phyloP scores from a whole-genome alignment of 2,888 invertebrate species.

The Drymonia ruficornis region DNA sequence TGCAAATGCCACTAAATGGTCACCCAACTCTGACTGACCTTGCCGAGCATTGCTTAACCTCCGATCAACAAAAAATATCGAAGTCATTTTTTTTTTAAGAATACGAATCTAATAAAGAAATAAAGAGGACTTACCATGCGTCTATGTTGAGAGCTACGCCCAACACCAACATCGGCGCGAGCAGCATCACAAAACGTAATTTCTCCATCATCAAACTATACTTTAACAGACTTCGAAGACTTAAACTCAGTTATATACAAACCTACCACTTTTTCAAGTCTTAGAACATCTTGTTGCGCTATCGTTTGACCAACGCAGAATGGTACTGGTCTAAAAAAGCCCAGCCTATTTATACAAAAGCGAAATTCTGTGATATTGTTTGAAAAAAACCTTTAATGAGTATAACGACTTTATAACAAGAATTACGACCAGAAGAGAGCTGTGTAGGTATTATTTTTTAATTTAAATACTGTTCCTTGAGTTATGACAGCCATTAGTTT shows the following conservation, averaged over 20 bases:
- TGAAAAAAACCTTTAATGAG: not conserved
- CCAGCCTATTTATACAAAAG: constrained; percentile 1
- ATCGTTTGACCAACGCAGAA: not conserved
- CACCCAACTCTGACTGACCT: too few relatives aligned
- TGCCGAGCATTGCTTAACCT: too few relatives aligned
- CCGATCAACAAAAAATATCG: too few relatives aligned
- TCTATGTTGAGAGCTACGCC: not conserved
- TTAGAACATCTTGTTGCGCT: not conserved
- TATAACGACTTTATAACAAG: constrained; percentile 1
- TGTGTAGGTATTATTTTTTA: not conserved
- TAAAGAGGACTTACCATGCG: not conserved
- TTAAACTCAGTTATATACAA: not conserved
- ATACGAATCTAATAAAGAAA: too few relatives aligned
- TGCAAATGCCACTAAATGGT: too few relatives aligned
- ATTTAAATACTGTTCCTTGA: not conserved
- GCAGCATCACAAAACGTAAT: not conserved
- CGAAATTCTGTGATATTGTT: not conserved
- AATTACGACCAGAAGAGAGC: constrained; percentile 1
- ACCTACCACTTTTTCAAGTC: not conserved
- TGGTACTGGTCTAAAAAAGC: not conserved
- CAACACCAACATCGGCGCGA: not conserved
- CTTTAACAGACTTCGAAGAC: not conserved
- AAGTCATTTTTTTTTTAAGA: too few relatives aligned
- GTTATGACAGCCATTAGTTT: not conserved
- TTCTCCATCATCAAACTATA: not conserved